Evolutionary conservation across 2,113 vertebrate genomes (phyloP).

Genomic region (Xyliphius kryptos): DNA sequence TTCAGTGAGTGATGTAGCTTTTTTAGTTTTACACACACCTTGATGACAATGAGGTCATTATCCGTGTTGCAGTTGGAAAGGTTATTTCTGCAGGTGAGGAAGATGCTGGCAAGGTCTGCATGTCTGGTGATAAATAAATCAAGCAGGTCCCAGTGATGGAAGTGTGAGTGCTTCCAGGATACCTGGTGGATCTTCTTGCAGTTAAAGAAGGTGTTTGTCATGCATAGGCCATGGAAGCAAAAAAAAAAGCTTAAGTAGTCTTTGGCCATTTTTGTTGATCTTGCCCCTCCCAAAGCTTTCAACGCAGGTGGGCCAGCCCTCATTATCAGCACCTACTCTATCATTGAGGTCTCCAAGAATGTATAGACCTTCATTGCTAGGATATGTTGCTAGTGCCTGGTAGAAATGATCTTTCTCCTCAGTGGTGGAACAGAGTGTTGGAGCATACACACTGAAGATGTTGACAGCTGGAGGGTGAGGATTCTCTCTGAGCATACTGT

Average conservation of each 20-base stretch:
- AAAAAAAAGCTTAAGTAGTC: not conserved
- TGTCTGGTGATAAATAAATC: not conserved
- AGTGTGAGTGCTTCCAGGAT: not conserved
- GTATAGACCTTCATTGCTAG: not conserved
- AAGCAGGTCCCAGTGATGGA: slow-evolving; percentile 8
- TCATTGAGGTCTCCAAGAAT: not conserved
- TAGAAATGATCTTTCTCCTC: slow-evolving; percentile 7
- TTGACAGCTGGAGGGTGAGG: no score
- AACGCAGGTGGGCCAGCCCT: slow-evolving; percentile 4
- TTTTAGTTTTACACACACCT: no score
- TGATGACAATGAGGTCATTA: not conserved
- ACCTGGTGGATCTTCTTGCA: slow-evolving; percentile 1
- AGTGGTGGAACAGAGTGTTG: not conserved
- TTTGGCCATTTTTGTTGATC: not conserved
- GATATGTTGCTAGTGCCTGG: not conserved
- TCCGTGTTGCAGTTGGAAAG: not conserved
- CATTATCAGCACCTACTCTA: not conserved
- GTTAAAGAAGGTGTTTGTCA: slow-evolving; percentile 8
- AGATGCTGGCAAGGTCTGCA: not conserved
- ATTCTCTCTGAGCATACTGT: no score
- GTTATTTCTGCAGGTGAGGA: not conserved
- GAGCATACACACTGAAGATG: slow-evolving; percentile 5
- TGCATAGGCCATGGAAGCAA: not conserved
- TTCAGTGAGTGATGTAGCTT: no score
- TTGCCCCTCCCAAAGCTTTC: not conserved